phyloP scores from a whole-genome alignment of 1,140 invertebrate species.

The Watersipora subatra region DNA sequence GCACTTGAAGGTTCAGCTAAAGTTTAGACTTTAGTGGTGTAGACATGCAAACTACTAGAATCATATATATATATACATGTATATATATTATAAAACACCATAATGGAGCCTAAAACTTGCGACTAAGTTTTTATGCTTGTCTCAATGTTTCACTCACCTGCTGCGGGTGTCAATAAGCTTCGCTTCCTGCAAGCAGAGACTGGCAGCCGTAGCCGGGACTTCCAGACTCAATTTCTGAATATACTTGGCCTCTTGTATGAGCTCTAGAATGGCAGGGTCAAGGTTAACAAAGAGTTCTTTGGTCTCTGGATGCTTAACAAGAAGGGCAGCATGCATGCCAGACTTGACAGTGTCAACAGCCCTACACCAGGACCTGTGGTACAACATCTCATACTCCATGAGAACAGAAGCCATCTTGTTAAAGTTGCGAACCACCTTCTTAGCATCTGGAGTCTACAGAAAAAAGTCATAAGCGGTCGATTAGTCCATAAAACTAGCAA shows the following conservation, averaged over 20 bases:
- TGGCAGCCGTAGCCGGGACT: slow-evolving; percentile 67
- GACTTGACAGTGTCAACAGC: slow-evolving; percentile 35
- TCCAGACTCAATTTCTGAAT: slow-evolving; percentile 68
- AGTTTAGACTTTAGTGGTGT: too few relatives aligned
- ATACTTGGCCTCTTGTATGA: slow-evolving; percentile 74
- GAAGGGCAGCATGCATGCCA: slow-evolving; percentile 33
- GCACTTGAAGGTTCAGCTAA: too few relatives aligned
- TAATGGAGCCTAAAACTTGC: too few relatives aligned
- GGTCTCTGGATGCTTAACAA: slow-evolving; percentile 31
- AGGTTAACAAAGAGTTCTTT: slow-evolving; percentile 39
- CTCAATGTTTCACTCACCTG: slow-evolving; percentile 45
- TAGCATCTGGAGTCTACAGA: slow-evolving; percentile 43
- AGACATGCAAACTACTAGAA: too few relatives aligned
- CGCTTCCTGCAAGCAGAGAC: slow-evolving; percentile 59
- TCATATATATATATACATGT: too few relatives aligned
- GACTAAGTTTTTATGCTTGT: too few relatives aligned
- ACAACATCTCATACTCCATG: slow-evolving; percentile 42
- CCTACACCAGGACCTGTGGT: slow-evolving; percentile 36
- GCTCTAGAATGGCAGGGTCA: slow-evolving; percentile 37
- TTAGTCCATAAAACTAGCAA: neutral
- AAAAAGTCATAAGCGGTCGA: slow-evolving; percentile 1
- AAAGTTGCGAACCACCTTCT: slow-evolving; percentile 48
- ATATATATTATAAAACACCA: too few relatives aligned
- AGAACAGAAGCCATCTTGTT: slow-evolving; percentile 47
- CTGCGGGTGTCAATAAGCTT: slow-evolving; percentile 60